A percentile compares a stretch with the other conserved stretches of the same genome.
Evolutionary conservation across 2,888 invertebrate genomes (phyloP).

Genomic region (Drosophila sordidula): DNA sequence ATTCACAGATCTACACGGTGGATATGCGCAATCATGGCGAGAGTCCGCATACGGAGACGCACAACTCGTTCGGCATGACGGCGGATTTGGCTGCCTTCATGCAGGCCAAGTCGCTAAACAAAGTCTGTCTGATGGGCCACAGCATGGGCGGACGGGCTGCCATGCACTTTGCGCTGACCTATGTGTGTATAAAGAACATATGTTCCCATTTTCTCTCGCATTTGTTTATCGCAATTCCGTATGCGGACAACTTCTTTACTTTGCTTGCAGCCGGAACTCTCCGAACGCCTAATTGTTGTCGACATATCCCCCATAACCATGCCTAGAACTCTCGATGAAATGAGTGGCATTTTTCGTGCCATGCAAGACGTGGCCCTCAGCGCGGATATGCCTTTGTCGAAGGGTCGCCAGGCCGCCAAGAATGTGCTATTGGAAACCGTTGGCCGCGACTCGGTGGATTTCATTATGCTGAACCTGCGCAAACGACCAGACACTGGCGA

Average conservation of each 20-base stretch:
- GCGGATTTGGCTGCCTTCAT: slow-evolving; percentile 90
- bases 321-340: slow-evolving; percentile 87
- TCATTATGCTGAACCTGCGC: slow-evolving; percentile 94
- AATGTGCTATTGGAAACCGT: slow-evolving; percentile 87
- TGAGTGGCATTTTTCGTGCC: slow-evolving; percentile 88
- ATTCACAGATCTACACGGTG: slow-evolving; percentile 86
- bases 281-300: slow-evolving; percentile 89
- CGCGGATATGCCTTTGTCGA: slow-evolving; percentile 88
- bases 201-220: no score
- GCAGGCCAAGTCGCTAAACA: slow-evolving; percentile 71
- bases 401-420: slow-evolving; percentile 89
- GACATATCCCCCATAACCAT: slow-evolving; percentile 89
- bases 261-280: slow-evolving; percentile 86
- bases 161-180: slow-evolving; percentile 92
- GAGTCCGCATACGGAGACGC: slow-evolving; percentile 91
- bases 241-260: neutral
- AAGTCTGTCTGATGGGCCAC: slow-evolving; percentile 92
- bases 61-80: slow-evolving; percentile 91
- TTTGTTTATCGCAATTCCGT: no score
- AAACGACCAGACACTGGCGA: slow-evolving; percentile 85
- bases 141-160: slow-evolving; percentile 98
- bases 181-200: slow-evolving; percentile 85
- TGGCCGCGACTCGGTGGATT: slow-evolving; percentile 87
- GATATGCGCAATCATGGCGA: slow-evolving; percentile 98
- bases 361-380: slow-evolving; percentile 88